A percentile compares a stretch with the other conserved stretches of the same genome.
Evolutionary conservation across 2,113 vertebrate species (phyloP).

Genomic region (Saguinus midas): DNA sequence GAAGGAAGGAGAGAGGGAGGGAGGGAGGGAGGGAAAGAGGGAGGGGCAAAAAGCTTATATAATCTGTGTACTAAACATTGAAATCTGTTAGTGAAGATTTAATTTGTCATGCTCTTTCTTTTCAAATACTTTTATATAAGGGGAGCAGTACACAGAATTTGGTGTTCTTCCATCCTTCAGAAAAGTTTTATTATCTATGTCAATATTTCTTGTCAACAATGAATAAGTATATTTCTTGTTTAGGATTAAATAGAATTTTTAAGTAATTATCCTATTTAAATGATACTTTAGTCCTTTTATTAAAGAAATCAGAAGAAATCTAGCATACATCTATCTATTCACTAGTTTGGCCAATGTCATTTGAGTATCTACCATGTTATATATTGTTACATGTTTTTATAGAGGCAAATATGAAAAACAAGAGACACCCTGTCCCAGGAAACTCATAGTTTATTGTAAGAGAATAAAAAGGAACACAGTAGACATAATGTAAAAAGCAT

Average conservation of each 20-base stretch:
- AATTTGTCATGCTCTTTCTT: neutral
- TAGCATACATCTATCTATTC: neutral
- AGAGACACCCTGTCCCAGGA: neutral
- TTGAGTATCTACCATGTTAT: neutral
- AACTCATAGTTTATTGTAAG: neutral
- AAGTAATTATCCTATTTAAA: neutral
- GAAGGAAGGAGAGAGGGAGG: too few species aligned
- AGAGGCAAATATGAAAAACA: neutral
- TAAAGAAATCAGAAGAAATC: conserved; percentile 8
- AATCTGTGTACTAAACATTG: neutral
- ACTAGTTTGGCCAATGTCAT: neutral
- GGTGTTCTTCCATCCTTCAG: neutral
- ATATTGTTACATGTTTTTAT: neutral
- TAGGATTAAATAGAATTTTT: neutral
- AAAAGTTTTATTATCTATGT: neutral
- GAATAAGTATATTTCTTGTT: neutral
- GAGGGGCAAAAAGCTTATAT: neutral
- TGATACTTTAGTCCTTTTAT: neutral
- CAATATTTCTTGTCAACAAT: neutral
- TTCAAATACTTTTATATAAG: neutral
- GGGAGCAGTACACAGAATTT: neutral
- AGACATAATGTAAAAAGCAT: neutral
- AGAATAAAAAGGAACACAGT: neutral
- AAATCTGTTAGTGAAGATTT: neutral
- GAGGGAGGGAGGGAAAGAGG: accelerated